Evolutionary conservation across 92 coral and sea anemone species (phyloP).

Genomic region (Umimayanthus chanpuru): DNA sequence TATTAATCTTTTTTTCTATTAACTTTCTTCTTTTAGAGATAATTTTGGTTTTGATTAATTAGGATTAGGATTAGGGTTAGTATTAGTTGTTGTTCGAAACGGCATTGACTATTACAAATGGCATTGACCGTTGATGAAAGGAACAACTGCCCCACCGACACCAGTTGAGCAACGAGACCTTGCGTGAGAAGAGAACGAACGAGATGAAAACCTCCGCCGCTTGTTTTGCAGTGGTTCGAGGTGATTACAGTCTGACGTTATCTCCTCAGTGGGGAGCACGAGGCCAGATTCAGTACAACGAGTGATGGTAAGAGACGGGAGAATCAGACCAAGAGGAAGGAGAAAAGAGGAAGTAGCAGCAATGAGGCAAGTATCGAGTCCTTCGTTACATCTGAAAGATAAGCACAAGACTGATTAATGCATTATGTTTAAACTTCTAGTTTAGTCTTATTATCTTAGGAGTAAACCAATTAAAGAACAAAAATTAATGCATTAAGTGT

Average conservation of each 20-base stretch:
- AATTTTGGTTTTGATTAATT: too few species aligned
- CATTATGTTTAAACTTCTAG: too few species aligned
- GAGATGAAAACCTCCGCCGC: constrained; percentile 7
- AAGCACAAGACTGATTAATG: neutral
- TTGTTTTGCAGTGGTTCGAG: constrained; percentile 13
- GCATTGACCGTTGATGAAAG: too few species aligned
- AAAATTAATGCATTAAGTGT: too few species aligned
- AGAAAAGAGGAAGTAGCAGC: constrained; percentile 11
- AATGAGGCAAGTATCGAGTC: constrained; percentile 3
- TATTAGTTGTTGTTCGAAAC: too few species aligned
- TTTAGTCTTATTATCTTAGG: too few species aligned
- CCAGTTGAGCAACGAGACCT: neutral
- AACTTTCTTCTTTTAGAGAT: too few species aligned
- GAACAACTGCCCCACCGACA: too few species aligned
- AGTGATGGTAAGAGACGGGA: constrained; percentile 35
- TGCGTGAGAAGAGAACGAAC: neutral
- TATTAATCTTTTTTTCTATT: too few species aligned
- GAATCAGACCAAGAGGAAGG: constrained; percentile 28
- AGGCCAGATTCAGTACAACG: constrained; percentile 38
- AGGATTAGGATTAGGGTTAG: too few species aligned
- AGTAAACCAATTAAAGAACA: too few species aligned
- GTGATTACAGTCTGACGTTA: constrained; percentile 3
- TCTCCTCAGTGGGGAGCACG: constrained; percentile 28
- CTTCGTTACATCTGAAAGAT: constrained; percentile 30
- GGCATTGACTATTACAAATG: too few species aligned